Evolutionary conservation across 92 coral and sea anemone species (phyloP).

Genomic region (Umimayanthus kanabou): DNA sequence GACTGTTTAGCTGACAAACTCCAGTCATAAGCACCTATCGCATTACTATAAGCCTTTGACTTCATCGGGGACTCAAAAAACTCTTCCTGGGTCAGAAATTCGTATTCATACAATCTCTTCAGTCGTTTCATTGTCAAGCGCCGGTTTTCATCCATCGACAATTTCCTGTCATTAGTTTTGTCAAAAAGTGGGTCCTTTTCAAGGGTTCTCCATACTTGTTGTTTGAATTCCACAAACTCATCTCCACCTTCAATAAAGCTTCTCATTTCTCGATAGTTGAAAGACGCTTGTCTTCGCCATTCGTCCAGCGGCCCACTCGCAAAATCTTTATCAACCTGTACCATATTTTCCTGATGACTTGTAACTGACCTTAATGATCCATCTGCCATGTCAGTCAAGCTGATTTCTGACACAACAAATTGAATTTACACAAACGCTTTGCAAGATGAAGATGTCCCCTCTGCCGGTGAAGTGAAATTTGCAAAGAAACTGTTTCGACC

Average conservation of each 20-base stretch:
- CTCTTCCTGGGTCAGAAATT: conserved; percentile 82
- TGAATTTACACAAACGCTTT: not conserved
- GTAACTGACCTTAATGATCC: conserved; percentile 11
- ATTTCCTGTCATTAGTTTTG: conserved; percentile 55
- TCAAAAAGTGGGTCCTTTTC: conserved; percentile 87
- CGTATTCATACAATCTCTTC: conserved; percentile 74
- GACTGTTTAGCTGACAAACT: conserved; percentile 64
- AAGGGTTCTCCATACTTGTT: conserved; percentile 73
- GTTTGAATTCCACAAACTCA: conserved; percentile 72
- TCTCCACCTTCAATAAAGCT: conserved; percentile 85
- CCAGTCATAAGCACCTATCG: conserved; percentile 84
- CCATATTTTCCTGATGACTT: not conserved
- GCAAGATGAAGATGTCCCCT: too few relatives aligned
- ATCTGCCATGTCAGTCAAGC: conserved; percentile 16
- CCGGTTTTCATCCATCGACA: conserved; percentile 76
- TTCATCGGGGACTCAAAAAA: conserved; percentile 71
- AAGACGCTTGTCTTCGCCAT: conserved; percentile 78
- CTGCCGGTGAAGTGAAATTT: too few relatives aligned
- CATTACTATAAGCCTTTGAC: conserved; percentile 57
- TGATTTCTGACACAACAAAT: not conserved
- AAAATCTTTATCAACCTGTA: conserved; percentile 34
- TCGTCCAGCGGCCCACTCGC: conserved; percentile 83
- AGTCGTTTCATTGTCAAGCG: conserved; percentile 69
- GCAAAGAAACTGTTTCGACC: not conserved
- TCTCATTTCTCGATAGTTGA: conserved; percentile 87